Evolutionary conservation across 2,113 vertebrate species (phyloP), one percentile per base, ranked within the genome.

Genomic region (Heterotilapia buettikoferi): DNA sequence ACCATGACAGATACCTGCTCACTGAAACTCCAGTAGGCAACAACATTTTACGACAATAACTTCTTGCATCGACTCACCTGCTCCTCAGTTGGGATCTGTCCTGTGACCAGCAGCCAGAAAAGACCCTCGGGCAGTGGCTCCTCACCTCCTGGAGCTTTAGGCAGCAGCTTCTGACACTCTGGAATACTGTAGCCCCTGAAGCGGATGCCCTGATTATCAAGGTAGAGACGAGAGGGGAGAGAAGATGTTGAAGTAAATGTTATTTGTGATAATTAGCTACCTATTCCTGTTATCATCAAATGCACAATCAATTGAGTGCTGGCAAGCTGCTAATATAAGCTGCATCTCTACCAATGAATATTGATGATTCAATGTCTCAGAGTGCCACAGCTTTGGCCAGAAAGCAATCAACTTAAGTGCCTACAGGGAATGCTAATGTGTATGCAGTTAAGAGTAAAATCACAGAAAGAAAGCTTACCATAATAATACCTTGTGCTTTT

Each of bases 131-230:
- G 98, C 84, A 99, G 96, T 0, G 98, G 98, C 89, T 99, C 98
- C 86, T 97, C 97, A 2, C 98, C 98, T 40, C 97, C 98, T 0
- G 97, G 93, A 7, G 97, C 98, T 93, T 98, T 99, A 83, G 98
- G 98, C 85, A 99, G 94, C 91, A 98, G 84, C 93, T 98, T 94
- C 96, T 99, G 98, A 90, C 98, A 99, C 88, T 99, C 98, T 4
- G 98, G 98, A 86, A 99, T 99, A 95, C 98, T 99, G 95, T 98
- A 98, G 19, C 98, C 98, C 3, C 98, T 96, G 94, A 99, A 99
- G 90, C 98, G 98, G 91, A 99, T 99, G 45, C 98, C 98, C 98
- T 99, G 91, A 21, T 40, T 7, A 50, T 26, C 53, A 56, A 84
- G 2, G n/a, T 14, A 86, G 43, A 90, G 18, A 63, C 1, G 33